Base-by-base conservation (phyloP, 1,140 invertebrate species). In the Drosophila aff. region DNA sequence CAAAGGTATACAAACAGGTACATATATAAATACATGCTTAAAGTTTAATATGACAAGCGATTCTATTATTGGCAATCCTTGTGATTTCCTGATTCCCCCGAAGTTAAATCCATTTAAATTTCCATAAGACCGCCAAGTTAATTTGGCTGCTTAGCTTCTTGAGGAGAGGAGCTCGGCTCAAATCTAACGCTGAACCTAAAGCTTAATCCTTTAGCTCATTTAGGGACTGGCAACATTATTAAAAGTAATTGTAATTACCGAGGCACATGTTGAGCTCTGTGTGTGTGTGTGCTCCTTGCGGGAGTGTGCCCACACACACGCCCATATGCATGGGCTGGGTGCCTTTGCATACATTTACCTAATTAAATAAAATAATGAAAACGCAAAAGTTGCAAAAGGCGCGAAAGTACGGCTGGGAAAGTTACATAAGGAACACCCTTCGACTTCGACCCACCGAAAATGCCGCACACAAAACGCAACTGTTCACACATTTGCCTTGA, bases 331-430 rank as follows among this genome's bases (percentile, higher is more conserved):
- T 49, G 53, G 40, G 49, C 53, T 79, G 69, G 68, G 52, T 81
- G 79, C 65, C 63, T 79, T 79, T 89, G 84, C 84, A 90, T 89
- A 89, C 85, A 90, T 89, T 90, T 89, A 84, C 85, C 84, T 89
- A 89, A 89, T 89, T 90, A 90, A 90, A 90, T 89, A 90, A 90
- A 90, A 89, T 89, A 89, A 90, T 89, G 85, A 85, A 85, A 90
- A 73, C 78, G 84, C 65, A 79, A 87, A 84, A 90, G 77, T 90
- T 89, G 85, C 85, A 75, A 65, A 78, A 76, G 68, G 81, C 85
- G 84, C 84, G 73, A 78, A 68, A 81, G 79, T 78, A 52, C 52
- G 58, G 31, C 65, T 58, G 43, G 59, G 13, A 78, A 61, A 79
- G 58, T 65, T 73, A 74, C 77, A 41, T 72, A 61, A 62, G 58